Conservation (phyloP, 2,888 invertebrate genomes). For the Sycophila texana region DNA sequence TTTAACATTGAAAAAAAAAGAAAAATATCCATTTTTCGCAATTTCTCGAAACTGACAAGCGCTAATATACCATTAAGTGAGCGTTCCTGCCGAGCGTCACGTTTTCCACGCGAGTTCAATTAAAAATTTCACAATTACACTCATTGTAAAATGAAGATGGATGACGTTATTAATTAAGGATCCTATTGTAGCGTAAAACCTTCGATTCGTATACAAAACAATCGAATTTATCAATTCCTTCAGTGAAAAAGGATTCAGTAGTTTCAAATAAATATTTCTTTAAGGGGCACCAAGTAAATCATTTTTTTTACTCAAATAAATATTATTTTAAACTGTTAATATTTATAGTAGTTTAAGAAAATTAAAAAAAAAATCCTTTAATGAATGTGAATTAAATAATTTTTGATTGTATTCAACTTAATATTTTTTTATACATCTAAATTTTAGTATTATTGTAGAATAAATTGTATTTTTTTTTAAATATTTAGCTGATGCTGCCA, state of each 20-base stretch:
- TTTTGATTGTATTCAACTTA: no score
- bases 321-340: no score
- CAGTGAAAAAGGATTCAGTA: not conserved
- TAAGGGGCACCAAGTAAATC: no score
- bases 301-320: no score
- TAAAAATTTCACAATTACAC: conserved; percentile 17
- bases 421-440: no score
- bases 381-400: no score
- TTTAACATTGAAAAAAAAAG: not conserved
- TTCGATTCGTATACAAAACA: not conserved
- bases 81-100: not conserved
- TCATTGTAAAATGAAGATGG: conserved; percentile 5
- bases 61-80: not conserved
- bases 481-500: no score
- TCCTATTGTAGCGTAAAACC: not conserved
- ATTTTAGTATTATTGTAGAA: no score
- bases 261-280: no score
- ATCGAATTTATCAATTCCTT: conserved; percentile 38
- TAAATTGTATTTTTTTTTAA: no score
- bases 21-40: not conserved
- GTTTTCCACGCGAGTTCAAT: conserved; percentile 2
- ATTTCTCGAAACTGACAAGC: not conserved
- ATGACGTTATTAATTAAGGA: conserved; percentile 27
- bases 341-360: no score
- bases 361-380: no score